phyloP scores from a whole-genome alignment of 2,113 vertebrate genomes.

The Bos indicus region DNA sequence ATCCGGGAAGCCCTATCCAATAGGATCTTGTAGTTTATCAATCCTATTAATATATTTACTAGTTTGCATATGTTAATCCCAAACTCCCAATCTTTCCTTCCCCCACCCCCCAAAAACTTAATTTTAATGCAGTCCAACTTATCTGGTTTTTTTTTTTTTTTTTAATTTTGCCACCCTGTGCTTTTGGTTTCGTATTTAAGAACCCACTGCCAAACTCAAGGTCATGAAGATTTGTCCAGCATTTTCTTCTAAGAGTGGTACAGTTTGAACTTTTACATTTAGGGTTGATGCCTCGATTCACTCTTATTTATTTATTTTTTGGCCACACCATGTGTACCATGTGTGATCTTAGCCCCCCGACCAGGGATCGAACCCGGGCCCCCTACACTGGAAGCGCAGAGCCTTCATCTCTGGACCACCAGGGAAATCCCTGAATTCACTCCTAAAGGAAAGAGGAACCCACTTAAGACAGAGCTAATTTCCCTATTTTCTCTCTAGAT shows the following conservation, averaged over 20 bases:
- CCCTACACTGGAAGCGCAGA: fast-evolving
- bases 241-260: not conserved
- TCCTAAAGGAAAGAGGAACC: not conserved
- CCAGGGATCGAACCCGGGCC: not conserved
- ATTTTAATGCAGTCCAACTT: not conserved
- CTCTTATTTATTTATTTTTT: not conserved
- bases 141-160: not conserved
- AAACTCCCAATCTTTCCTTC: not conserved
- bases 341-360: not conserved
- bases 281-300: not conserved
- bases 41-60: not conserved
- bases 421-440: not conserved
- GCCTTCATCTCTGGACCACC: not conserved
- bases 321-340: not conserved
- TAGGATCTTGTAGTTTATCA: not conserved
- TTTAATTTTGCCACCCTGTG: not conserved
- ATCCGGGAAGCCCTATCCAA: not conserved
- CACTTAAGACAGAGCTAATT: not conserved
- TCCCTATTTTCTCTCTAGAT: not conserved
- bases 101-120: not conserved
- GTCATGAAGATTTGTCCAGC: not conserved
- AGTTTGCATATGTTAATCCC: not conserved
- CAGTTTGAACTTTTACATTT: not conserved
- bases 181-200: not conserved
- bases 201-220: not conserved